Evolutionary conservation across 2,797 vertebrate genomes (phyloP).

Genomic region (Eulemur coronatus): DNA sequence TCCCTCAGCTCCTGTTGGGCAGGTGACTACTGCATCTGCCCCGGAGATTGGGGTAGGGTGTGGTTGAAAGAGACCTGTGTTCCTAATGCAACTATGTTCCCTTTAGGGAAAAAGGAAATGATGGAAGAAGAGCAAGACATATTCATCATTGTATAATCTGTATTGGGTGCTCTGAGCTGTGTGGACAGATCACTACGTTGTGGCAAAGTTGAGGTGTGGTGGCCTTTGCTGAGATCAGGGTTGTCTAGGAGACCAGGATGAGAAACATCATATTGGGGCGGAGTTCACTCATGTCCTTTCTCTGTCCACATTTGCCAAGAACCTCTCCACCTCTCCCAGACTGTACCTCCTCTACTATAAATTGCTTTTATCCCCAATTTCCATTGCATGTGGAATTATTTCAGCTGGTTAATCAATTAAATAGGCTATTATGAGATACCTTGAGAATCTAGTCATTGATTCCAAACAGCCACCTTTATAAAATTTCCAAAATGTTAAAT

Average conservation of each 20-base stretch:
- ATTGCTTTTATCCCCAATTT: not conserved
- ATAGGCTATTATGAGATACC: not conserved
- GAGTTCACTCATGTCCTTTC: not conserved
- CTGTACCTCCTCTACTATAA: accelerated
- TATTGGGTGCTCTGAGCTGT: not conserved
- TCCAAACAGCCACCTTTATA: not conserved
- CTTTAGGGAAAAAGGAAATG: not conserved
- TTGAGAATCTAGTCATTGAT: not conserved
- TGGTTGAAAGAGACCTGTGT: not conserved
- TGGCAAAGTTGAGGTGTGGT: not conserved
- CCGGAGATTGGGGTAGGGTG: not conserved
- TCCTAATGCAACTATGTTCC: not conserved
- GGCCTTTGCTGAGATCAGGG: too few species aligned
- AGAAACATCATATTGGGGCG: not conserved
- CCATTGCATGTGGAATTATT: not conserved
- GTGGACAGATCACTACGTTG: not conserved
- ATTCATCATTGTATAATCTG: not conserved
- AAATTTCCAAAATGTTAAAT: not conserved
- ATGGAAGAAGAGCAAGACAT: not conserved
- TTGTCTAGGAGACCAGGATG: not conserved
- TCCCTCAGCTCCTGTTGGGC: not conserved
- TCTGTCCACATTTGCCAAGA: not conserved
- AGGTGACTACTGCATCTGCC: not conserved
- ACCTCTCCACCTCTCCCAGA: not conserved
- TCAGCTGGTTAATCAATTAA: not conserved